Conservation (phyloP, 2,888 invertebrate species). For the Limulus polyphemus region DNA sequence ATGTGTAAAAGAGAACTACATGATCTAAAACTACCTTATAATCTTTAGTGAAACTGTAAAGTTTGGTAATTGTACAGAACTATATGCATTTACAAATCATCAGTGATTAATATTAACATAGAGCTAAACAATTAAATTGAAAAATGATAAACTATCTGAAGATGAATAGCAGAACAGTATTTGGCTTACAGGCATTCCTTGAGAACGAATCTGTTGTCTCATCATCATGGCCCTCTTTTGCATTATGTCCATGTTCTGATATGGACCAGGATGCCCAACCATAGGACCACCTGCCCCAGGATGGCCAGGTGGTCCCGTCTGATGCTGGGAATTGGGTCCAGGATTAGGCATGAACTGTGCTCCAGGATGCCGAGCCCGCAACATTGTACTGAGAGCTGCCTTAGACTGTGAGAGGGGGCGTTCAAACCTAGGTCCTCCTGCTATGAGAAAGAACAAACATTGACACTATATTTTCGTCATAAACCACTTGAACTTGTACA, state of each 20-base stretch:
- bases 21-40: too few relatives aligned
- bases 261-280: conserved; percentile 12
- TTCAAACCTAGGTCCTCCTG: conserved; percentile 20
- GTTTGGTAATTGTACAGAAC: too few relatives aligned
- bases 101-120: too few relatives aligned
- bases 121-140: not conserved
- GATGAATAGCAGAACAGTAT: too few relatives aligned
- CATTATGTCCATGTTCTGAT: conserved; percentile 21
- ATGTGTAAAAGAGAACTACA: too few relatives aligned
- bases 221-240: conserved; percentile 15
- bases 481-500: not conserved
- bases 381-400: conserved; percentile 72
- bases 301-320: conserved; percentile 1
- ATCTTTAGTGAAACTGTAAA: too few relatives aligned
- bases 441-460: conserved; percentile 1
- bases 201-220: conserved; percentile 11
- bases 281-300: conserved; percentile 3
- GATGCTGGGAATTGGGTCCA: conserved; percentile 12
- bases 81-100: too few relatives aligned
- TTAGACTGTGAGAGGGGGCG: conserved; percentile 49
- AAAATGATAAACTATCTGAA: too few relatives aligned
- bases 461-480: not conserved
- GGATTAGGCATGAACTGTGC: conserved; percentile 18
- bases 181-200: conserved; percentile 15
- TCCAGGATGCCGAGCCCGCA: conserved; percentile 58